Conservation (phyloP, 1,140 invertebrate genomes). For the Physella acuta region DNA sequence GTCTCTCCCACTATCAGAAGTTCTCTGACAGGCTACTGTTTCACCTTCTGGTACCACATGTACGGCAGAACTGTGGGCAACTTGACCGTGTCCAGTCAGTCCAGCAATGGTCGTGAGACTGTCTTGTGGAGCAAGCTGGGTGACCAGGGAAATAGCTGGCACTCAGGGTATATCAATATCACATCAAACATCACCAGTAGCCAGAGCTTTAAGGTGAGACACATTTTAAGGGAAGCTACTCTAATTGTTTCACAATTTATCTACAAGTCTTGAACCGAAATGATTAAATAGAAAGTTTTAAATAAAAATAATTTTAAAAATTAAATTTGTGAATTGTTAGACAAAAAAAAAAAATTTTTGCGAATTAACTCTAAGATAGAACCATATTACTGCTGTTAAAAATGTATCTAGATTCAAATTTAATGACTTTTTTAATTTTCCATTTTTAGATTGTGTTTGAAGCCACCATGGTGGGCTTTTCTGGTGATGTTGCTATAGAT, state of each 20-base stretch:
- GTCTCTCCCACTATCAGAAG: slow-evolving; percentile 11
- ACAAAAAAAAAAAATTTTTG: no score
- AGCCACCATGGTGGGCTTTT: slow-evolving; percentile 16
- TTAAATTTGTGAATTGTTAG: no score
- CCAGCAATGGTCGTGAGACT: slow-evolving; percentile 6
- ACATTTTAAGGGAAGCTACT: no score
- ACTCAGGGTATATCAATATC: background rate
- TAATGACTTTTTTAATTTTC: no score
- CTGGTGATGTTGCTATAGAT: slow-evolving; percentile 18
- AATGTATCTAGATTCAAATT: no score
- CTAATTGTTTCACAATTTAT: no score
- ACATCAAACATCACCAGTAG: no score
- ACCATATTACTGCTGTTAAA: no score
- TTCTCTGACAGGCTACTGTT: slow-evolving; percentile 1
- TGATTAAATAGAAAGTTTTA: no score
- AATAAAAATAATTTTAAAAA: no score
- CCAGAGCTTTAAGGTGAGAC: slow-evolving; percentile 10
- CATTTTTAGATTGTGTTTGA: slow-evolving; percentile 3
- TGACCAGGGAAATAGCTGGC: slow-evolving; percentile 17
- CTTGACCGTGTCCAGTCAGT: slow-evolving; percentile 8
- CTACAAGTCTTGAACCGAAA: no score
- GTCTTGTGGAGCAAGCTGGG: slow-evolving; percentile 3
- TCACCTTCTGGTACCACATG: slow-evolving; percentile 27
- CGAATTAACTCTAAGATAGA: no score
- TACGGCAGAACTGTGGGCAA: slow-evolving; percentile 16